These are phyloP conservation scores for Nipponacmea schrenckii DNA, from an alignment of 2,888 invertebrate species.

Conservation along the genomic window DNA sequence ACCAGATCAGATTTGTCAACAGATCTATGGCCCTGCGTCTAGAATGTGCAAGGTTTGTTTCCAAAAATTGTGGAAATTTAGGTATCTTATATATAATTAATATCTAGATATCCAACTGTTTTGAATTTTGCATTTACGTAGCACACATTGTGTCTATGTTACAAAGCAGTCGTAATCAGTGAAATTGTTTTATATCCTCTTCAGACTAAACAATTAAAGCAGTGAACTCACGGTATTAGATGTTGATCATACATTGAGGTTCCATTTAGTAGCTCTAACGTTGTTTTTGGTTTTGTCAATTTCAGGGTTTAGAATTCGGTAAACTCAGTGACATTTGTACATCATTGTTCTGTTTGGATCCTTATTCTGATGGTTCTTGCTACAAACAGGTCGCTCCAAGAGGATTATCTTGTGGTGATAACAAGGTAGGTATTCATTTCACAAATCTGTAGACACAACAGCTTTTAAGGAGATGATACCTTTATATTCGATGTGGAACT, in stretches of 20 bases:
- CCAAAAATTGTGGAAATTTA: neutral
- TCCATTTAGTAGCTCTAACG: neutral
- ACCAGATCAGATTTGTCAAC: constrained; percentile 31
- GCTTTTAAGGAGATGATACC: too few relatives aligned
- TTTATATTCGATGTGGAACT: too few relatives aligned
- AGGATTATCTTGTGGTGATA: constrained; percentile 53
- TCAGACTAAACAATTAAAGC: too few relatives aligned
- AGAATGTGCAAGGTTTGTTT: constrained; percentile 27
- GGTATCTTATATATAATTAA: too few relatives aligned
- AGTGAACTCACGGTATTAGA: too few relatives aligned
- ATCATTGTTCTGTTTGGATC: constrained; percentile 52
- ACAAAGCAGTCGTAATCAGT: too few relatives aligned
- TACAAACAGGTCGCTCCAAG: constrained; percentile 47
- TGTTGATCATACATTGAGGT: too few relatives aligned
- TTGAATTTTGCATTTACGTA: too few relatives aligned
- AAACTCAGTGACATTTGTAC: constrained; percentile 41
- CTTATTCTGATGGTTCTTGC: constrained; percentile 40
- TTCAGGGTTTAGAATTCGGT: constrained; percentile 49
- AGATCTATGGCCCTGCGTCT: constrained; percentile 29
- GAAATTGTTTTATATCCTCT: too few relatives aligned
- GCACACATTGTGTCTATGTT: too few relatives aligned
- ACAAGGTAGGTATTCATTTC: constrained; percentile 37
- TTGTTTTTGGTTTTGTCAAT: neutral
- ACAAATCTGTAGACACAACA: neutral
- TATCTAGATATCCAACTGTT: too few relatives aligned